phyloP scores from a whole-genome alignment of 2,113 vertebrate genomes.

The Entelurus aequoreus region DNA sequence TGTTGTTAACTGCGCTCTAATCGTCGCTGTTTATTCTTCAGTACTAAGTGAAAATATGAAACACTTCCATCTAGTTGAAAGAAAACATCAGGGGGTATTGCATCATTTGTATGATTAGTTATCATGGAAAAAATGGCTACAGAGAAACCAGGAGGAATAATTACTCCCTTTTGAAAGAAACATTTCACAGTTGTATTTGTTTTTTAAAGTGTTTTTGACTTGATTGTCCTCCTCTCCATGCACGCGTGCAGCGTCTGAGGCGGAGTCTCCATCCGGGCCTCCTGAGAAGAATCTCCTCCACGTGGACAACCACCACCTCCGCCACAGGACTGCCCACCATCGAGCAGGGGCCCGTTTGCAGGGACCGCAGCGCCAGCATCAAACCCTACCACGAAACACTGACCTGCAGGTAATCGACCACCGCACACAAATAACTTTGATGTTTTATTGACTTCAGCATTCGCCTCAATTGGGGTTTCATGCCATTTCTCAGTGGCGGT shows the following conservation, averaged over 20 bases:
- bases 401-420: constrained; percentile 74
- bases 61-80: no score
- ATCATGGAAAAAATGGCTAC: no score
- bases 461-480: no score
- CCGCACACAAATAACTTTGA: not conserved
- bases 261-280: constrained; percentile 86
- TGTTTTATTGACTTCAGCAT: no score
- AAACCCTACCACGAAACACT: constrained; percentile 81
- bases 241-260: constrained; percentile 78
- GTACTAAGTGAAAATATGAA: not conserved
- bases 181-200: not conserved
- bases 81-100: no score
- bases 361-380: constrained; percentile 88
- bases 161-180: constrained; percentile 1
- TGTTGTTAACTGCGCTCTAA: not conserved
- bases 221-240: constrained; percentile 11
- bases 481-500: no score
- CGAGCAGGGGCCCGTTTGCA: constrained; percentile 87
- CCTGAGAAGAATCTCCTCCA: constrained; percentile 88
- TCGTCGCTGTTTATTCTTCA: not conserved
- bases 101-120: no score
- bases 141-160: no score
- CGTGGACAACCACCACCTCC: constrained; percentile 98
- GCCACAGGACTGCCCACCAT: constrained; percentile 93
- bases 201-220: not conserved